Base-by-base conservation (phyloP, 2,797 vertebrate genomes). In the Salmo trutta region DNA sequence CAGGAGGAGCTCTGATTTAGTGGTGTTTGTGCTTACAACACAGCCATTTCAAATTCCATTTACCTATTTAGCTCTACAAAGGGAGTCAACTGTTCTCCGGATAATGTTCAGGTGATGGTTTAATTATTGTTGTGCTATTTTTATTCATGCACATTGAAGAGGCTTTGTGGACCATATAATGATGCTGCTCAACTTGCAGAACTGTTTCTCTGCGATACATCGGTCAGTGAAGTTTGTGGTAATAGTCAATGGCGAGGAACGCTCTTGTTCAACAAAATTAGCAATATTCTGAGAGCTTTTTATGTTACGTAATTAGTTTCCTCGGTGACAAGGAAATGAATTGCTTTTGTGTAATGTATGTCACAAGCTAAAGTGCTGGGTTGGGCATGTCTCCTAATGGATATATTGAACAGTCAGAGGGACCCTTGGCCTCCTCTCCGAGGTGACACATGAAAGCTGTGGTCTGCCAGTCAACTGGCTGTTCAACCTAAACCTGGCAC, bases 71-170 rank as follows among this genome's bases (percentile, higher is more conserved):
- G 78, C 77, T 77, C 82, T 65, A 80, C 78, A 77, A 78, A 77
- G 41, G 41, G 78, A 83, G 76, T 82, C 77, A 79, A 82, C 81
- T 77, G 76, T 74, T 76, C 73, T 69, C 74, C 71, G 81, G 85
- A 83, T 87, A 83, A 83, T 86, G 85, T 89, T 87, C 86, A 81
- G 81, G 82, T 81, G 83, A 85, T 86, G 84, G 83, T 86, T 87
- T 90, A 86, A 89, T 91, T 84, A 85, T 85, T 77, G 75, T 76
- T 27, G 31, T 77, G 84, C 74, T 85, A 84, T 86, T 85, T 80
- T 86, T 84, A 79, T 77, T 85, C 73, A 79, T 64, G 76, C 74
- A 47, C 72, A 81, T 78, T 85, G 31, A n/a, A 77, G 62, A 62
- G 71, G 52, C 74, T 83, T 84, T 79, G 75, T 87, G 80, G 83